A percentile compares a stretch with the other conserved stretches of the same genome.
Conservation (phyloP, 2,113 vertebrate genomes). For the Otocyon megalotis region DNA sequence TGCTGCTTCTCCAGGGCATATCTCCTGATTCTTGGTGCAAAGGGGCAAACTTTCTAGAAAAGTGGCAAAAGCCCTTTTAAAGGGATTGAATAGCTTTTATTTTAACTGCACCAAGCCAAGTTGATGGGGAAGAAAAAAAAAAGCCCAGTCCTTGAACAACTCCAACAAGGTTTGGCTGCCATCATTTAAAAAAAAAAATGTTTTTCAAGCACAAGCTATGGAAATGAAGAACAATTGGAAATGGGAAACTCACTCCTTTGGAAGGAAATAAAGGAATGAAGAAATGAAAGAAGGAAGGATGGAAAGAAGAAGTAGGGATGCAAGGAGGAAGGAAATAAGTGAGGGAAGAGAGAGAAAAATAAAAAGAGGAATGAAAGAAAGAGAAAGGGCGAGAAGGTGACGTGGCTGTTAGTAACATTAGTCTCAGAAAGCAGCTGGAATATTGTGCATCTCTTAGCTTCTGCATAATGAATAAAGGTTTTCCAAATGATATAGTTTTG, state of each 20-base stretch:
- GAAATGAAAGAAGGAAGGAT: neutral
- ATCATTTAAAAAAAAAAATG: neutral
- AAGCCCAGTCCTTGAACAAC: neutral
- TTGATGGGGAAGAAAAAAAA: neutral
- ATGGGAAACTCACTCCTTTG: constrained; percentile 18
- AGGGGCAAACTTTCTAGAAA: neutral
- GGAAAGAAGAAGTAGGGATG: too few relatives aligned
- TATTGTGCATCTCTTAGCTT: constrained; percentile 64
- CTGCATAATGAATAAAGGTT: constrained; percentile 77
- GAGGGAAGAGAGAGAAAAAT: neutral
- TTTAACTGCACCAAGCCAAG: neutral
- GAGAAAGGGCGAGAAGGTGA: constrained; percentile 49
- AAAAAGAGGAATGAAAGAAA: neutral
- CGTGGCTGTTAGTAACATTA: constrained; percentile 78
- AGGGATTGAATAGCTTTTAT: neutral
- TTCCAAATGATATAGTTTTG: constrained; percentile 85
- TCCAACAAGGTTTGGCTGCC: neutral
- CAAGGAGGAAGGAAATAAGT: neutral
- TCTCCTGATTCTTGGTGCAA: neutral
- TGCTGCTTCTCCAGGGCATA: neutral
- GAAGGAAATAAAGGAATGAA: neutral
- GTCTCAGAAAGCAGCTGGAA: constrained; percentile 76
- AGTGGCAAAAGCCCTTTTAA: neutral
- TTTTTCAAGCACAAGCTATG: neutral
- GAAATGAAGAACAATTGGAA: neutral